Base-by-base conservation (phyloP, 2,113 vertebrate species). In the Okapia johnstoni region DNA sequence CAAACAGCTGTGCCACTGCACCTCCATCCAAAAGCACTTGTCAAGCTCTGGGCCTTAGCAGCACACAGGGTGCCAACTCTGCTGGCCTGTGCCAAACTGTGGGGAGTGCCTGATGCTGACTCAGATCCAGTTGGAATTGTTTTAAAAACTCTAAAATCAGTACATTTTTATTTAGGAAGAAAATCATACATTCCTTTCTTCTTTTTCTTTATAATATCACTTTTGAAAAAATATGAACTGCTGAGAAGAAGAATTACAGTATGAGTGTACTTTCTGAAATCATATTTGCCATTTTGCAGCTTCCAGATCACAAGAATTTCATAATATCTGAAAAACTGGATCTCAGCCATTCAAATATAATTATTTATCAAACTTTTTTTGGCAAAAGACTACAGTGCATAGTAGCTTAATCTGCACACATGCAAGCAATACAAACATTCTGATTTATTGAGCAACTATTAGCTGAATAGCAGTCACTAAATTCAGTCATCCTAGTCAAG, bases 1-100 rank as follows among this genome's bases (percentile, higher is more conserved):
- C 88, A 97, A 96, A 98, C 97, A 99, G 96, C 98, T 99, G 97
- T 98, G 98, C 85, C 97, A 96, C 9, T 55, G 54, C 9, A 98
- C 66, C n/a, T 97, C 94, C 19, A 7, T 98, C 98, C 98, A 98
- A 98, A 98, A 94, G 17, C 58, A 55, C 77, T 96, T 63, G 94
- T 58, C 90, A 96, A 96, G 93, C 94, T 97, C 97, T 97, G 96
- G 80, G 93, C 94, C 97, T 97, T 97, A n/a, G 14, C 46, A 97
- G 84, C 94, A 66, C 54, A 87, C 15, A 11, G 55, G 94, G 87
- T 84, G 97, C 97, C 98, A 99, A 73, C 55, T 94, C 30, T 21
- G 52, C 14, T 19, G 95, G 96, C 6, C 36, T 79, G 21, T 96
- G 98, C 97, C 98, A 98, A 91, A 79, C 73, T 83, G 10, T n/a